Percentiles rank a stretch among this genome's conserved stretches.
These are phyloP conservation scores for Odontothrips loti DNA, from an alignment of 2,888 invertebrate genomes.

Conservation along the genomic window DNA sequence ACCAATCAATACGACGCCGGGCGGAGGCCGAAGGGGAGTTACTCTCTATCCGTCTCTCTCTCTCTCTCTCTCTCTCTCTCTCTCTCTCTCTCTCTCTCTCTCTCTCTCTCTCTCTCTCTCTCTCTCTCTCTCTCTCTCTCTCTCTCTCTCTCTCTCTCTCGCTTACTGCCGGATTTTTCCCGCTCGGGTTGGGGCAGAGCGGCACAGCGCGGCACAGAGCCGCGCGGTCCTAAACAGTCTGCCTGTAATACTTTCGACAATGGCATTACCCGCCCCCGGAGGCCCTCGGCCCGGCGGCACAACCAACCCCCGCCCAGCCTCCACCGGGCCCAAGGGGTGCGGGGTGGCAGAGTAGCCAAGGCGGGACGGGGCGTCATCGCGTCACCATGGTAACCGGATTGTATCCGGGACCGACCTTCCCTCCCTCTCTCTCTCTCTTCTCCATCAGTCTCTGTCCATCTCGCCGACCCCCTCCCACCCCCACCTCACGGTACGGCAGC, in stretches of 20 bases:
- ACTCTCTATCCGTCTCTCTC: too few relatives aligned
- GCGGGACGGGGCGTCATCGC: neutral
- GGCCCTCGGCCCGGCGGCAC: too few relatives aligned
- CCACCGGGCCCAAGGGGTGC: neutral
- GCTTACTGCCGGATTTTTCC: neutral
- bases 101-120: neutral
- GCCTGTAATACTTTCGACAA: conserved; percentile 9
- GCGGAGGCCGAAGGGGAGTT: neutral
- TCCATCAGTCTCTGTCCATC: too few relatives aligned
- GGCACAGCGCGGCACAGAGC: neutral
- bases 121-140: neutral
- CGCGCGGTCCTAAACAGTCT: neutral
- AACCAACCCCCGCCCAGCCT: neutral
- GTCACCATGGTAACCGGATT: neutral
- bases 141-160: neutral
- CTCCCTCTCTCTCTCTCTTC: neutral
- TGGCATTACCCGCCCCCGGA: neutral
- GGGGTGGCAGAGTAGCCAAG: neutral
- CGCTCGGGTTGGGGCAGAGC: too few relatives aligned
- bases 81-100: neutral
- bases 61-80: neutral
- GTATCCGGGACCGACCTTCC: too few relatives aligned
- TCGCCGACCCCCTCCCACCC: neutral
- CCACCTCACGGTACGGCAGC: neutral
- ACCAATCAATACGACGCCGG: neutral